Evolutionary conservation across 2,797 vertebrate species (phyloP).

Genomic region (Mormyrus hasselquistii): DNA sequence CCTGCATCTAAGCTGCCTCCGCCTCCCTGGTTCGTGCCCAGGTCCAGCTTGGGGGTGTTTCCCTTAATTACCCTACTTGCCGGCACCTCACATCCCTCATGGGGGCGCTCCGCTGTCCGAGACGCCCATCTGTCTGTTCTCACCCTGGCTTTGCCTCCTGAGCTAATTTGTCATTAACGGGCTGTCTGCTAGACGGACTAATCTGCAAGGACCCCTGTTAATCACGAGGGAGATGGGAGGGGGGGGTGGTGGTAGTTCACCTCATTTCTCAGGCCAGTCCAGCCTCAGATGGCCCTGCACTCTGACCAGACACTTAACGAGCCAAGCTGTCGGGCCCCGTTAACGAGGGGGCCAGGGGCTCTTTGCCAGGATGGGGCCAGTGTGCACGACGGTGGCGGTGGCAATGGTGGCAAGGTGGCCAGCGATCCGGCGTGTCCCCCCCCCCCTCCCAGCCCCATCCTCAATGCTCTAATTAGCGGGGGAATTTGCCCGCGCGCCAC

Average conservation of each 20-base stretch:
- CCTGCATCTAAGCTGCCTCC: background rate
- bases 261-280: background rate
- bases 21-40: background rate
- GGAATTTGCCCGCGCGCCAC: background rate
- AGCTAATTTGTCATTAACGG: conserved; percentile 10
- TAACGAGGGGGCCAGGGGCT: background rate
- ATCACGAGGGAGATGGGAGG: background rate
- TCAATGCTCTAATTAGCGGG: background rate
- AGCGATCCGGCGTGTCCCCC: background rate
- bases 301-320: background rate
- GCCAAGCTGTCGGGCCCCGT: background rate
- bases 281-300: background rate
- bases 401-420: no score
- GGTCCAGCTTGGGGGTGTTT: background rate
- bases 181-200: background rate
- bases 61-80: background rate
- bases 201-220: conserved; percentile 4
- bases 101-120: background rate
- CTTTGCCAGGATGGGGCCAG: background rate
- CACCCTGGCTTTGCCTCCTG: background rate
- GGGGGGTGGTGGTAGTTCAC: background rate
- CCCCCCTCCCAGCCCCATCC: background rate
- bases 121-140: conserved; percentile 15
- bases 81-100: background rate
- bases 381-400: background rate